Base-by-base conservation (phyloP, 1,140 invertebrate genomes). In the Centruroides sculpturatus region DNA sequence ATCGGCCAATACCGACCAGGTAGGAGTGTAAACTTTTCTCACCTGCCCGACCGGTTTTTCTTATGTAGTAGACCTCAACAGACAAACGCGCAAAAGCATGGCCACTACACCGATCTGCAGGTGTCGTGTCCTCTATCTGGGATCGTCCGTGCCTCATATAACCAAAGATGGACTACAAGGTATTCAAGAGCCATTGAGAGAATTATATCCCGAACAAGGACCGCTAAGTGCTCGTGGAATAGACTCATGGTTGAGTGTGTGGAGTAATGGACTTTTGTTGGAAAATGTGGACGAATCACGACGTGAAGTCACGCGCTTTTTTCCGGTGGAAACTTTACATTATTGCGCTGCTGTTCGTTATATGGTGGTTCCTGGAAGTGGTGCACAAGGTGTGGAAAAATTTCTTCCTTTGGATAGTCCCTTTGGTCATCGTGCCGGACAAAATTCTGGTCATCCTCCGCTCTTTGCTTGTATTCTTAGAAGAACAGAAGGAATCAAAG, bases 151-250 rank as follows among this genome's bases (percentile, higher is more conserved):
- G 62, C 96, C 96, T 5, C 88, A 96, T 67, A 87, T 96, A 70
- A 98, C 94, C 67, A 97, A 98, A 72, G 92, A 98, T 71, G 96
- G 96, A 23, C 78, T 99, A 13, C 86, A 96, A 71, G 95, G 95
- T 12, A 94, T 99, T 59, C 96, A 99, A 75, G 92, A 98, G 72
- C 96, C 96, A 2, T 73, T 99, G 61, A 81, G 88, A 65, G 93
- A 97, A 69, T 76, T 98, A n/a, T 99, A 98, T 72, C 93, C 92
- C 12, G 88, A 91, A 69, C 85, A 89, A 71, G 91, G 89, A 5
- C 67, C 82, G 3, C 59, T 69, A 41, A 61, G 86, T 1, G 87
- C 88, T 47, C 83, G 88, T 69, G 93, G 93, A 55, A 96, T 98
- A 66, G 93, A 98, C 71, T 95, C 92, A 55, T 98, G 93, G 90